Conservation (phyloP, 2,888 invertebrate genomes). For the Perdita meconis region DNA sequence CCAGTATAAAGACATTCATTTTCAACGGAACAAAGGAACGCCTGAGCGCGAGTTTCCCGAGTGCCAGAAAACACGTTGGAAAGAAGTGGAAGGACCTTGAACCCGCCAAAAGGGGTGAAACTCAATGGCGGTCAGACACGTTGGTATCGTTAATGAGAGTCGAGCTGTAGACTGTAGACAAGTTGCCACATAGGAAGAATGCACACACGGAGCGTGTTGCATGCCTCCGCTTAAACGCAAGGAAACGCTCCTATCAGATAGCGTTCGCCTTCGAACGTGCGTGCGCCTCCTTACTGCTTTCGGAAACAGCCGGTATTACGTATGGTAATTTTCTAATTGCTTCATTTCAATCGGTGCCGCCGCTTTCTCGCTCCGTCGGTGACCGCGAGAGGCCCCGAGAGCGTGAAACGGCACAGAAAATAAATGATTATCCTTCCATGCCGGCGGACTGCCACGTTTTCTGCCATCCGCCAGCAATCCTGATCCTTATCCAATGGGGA, state of each 20-base stretch:
- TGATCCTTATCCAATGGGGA: slow-evolving; percentile 7
- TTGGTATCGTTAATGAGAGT: slow-evolving; percentile 60
- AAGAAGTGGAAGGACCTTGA: slow-evolving; percentile 54
- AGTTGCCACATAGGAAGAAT: slow-evolving; percentile 73
- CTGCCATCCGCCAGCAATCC: not conserved
- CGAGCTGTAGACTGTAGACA: slow-evolving; percentile 29
- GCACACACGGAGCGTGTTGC: slow-evolving; percentile 65
- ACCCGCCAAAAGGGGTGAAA: slow-evolving; percentile 63
- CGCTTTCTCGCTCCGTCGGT: slow-evolving; percentile 45
- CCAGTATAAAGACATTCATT: no score
- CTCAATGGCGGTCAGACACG: slow-evolving; percentile 66
- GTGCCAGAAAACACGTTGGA: not conserved
- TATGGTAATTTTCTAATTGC: slow-evolving; percentile 81
- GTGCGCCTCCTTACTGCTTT: slow-evolving; percentile 73
- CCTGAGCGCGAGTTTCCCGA: not conserved
- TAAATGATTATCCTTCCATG: slow-evolving; percentile 33
- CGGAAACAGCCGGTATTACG: slow-evolving; percentile 77
- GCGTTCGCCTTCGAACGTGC: slow-evolving; percentile 73
- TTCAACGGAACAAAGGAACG: slow-evolving; percentile 22
- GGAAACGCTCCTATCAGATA: slow-evolving; percentile 78
- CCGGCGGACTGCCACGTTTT: not conserved
- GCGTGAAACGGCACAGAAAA: slow-evolving; percentile 36
- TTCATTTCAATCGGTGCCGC: slow-evolving; percentile 76
- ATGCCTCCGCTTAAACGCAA: slow-evolving; percentile 75
- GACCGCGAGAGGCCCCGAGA: slow-evolving; percentile 26